phyloP scores from a whole-genome alignment of 2,113 vertebrate genomes.

The Sula dactylatra region DNA sequence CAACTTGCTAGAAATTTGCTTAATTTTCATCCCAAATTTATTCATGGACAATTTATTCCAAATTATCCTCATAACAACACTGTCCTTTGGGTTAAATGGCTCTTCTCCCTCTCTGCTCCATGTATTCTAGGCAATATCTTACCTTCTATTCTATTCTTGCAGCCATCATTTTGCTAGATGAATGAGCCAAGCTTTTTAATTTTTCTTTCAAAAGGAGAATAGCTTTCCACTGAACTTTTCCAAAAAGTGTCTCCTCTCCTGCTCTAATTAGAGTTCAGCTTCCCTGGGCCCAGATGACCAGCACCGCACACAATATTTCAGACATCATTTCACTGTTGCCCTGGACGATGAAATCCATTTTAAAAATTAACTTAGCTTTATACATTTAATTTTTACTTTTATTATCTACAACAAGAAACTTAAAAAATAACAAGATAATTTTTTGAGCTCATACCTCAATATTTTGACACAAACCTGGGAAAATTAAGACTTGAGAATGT shows the following conservation, averaged over 20 bases:
- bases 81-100: neutral
- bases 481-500: neutral
- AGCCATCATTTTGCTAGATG: neutral
- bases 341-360: neutral
- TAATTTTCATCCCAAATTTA: conserved; percentile 11
- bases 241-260: neutral
- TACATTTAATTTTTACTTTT: neutral
- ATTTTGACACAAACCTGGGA: neutral
- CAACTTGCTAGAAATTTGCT: neutral
- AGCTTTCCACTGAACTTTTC: neutral
- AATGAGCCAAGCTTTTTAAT: neutral
- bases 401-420: neutral
- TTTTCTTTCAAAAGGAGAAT: neutral
- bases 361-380: neutral
- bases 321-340: neutral
- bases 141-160: neutral
- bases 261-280: neutral
- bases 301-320: neutral
- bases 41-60: conserved; percentile 1
- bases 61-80: neutral
- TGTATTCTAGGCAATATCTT: neutral
- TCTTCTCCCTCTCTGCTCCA: neutral
- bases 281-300: neutral
- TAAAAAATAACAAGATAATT: neutral
- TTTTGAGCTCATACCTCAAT: neutral